Conservation (phyloP, 2,888 invertebrate species). For the Ypsolopha sequella region DNA sequence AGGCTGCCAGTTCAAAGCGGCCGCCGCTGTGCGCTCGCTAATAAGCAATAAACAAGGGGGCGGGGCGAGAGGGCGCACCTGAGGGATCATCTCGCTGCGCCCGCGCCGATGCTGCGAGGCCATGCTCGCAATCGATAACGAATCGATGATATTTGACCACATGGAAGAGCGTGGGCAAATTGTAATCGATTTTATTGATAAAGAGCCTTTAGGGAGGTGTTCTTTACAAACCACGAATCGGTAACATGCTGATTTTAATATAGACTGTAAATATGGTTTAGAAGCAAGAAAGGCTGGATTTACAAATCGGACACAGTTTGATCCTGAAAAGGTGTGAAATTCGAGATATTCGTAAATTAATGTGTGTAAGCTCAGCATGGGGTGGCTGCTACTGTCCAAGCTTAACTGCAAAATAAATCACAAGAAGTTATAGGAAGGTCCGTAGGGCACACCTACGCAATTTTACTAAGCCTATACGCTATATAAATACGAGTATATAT, state of each 20-base stretch:
- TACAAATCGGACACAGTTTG: neutral
- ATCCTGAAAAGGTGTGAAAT: no score
- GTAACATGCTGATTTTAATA: neutral
- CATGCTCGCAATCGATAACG: neutral
- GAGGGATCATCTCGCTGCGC: constrained; percentile 56
- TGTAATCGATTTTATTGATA: neutral
- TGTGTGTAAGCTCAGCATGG: no score
- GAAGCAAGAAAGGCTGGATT: neutral
- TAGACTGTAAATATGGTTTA: neutral
- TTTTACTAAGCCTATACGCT: no score
- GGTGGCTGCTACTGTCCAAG: no score
- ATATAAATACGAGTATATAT: no score
- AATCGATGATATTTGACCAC: constrained; percentile 1
- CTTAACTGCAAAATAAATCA: no score
- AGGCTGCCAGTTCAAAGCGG: constrained; percentile 61
- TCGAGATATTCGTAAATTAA: no score
- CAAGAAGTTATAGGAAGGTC: no score
- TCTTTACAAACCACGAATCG: neutral
- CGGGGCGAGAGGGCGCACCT: constrained; percentile 58
- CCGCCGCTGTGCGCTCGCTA: constrained; percentile 58
- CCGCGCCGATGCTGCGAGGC: constrained; percentile 17
- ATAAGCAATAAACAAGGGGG: constrained; percentile 72
- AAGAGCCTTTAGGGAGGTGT: no score
- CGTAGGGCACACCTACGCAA: no score
- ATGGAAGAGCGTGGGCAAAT: neutral